Conservation (phyloP, 2,888 invertebrate genomes). For the Tinea pellionella region DNA sequence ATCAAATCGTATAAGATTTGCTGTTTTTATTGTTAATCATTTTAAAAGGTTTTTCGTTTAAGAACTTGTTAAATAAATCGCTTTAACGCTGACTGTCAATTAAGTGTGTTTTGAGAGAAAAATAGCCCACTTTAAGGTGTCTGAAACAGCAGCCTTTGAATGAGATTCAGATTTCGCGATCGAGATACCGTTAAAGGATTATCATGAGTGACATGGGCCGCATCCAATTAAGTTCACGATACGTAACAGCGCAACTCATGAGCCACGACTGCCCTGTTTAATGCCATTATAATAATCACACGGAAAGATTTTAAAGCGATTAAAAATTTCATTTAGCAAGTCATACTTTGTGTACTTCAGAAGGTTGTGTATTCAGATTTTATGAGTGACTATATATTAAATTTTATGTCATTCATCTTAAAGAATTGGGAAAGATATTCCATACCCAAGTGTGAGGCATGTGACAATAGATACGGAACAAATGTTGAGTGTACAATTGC, state of each 20-base stretch:
- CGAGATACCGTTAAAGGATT: slow-evolving; percentile 51
- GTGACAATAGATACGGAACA: no score
- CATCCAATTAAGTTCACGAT: slow-evolving; percentile 51
- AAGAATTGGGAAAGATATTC: no score
- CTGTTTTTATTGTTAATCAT: no score
- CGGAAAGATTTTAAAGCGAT: not conserved
- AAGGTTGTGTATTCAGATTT: not conserved
- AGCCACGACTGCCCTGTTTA: slow-evolving; percentile 25
- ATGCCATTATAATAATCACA: slow-evolving; percentile 14
- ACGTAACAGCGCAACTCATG: slow-evolving; percentile 33
- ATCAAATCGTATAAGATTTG: no score
- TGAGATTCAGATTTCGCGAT: slow-evolving; percentile 49
- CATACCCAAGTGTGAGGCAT: no score
- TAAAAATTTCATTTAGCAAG: not conserved
- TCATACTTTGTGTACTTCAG: not conserved
- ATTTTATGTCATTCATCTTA: no score
- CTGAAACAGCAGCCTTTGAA: slow-evolving; percentile 23
- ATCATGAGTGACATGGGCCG: slow-evolving; percentile 45
- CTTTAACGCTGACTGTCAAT: slow-evolving; percentile 39
- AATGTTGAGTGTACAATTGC: no score
- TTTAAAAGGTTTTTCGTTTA: not conserved
- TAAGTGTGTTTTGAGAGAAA: slow-evolving; percentile 32
- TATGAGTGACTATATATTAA: not conserved
- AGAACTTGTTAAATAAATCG: slow-evolving; percentile 28
- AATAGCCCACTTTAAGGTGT: slow-evolving; percentile 32